phyloP scores from a whole-genome alignment of 2,888 invertebrate genomes.

The Trichopria drosophilae region DNA sequence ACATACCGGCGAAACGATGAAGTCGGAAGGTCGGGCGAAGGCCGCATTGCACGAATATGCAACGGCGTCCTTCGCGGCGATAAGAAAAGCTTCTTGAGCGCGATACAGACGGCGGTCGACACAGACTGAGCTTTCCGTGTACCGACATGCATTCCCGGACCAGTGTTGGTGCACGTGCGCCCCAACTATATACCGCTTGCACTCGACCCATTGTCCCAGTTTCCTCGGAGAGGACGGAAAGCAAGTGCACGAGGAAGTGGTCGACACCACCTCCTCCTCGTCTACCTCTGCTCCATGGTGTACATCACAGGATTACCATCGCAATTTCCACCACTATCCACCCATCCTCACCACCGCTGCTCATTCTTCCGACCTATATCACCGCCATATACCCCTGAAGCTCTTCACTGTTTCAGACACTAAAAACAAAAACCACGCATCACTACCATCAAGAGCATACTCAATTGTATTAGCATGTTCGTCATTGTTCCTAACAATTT shows the following conservation, averaged over 20 bases:
- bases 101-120: slow-evolving; percentile 26
- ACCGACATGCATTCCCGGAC: slow-evolving; percentile 18
- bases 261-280: slow-evolving; percentile 23
- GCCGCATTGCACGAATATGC: slow-evolving; percentile 31
- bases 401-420: slow-evolving; percentile 3
- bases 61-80: slow-evolving; percentile 35
- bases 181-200: slow-evolving; percentile 38
- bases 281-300: slow-evolving; percentile 32
- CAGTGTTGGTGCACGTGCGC: slow-evolving; percentile 50
- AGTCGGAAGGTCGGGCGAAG: slow-evolving; percentile 41
- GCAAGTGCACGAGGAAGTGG: slow-evolving; percentile 35
- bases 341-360: not conserved
- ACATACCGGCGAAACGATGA: too few relatives aligned
- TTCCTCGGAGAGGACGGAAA: slow-evolving; percentile 44
- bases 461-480: too few relatives aligned
- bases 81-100: slow-evolving; percentile 36
- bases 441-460: too few relatives aligned
- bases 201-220: slow-evolving; percentile 56
- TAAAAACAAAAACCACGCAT: too few relatives aligned
- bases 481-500: too few relatives aligned
- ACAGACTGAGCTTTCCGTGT: not conserved
- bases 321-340: slow-evolving; percentile 2
- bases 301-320: slow-evolving; percentile 16
- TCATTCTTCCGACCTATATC: too few relatives aligned
- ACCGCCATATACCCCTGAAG: too few relatives aligned